phyloP scores from a whole-genome alignment of 2,888 invertebrate species.

The Cerastis leucographa region DNA sequence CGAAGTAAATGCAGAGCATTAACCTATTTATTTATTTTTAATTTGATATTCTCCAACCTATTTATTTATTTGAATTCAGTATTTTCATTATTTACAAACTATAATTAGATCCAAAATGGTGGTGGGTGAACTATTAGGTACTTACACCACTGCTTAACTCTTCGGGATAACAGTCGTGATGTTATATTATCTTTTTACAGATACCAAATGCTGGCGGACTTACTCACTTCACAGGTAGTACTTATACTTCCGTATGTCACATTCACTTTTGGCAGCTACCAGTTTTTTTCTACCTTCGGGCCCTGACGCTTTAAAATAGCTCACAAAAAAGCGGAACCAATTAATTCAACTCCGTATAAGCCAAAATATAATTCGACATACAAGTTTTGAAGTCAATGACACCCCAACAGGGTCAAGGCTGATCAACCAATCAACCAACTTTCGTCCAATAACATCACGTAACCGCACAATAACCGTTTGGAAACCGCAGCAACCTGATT shows the following conservation, averaged over 20 bases:
- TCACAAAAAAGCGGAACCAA: background rate
- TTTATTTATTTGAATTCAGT: too few relatives aligned
- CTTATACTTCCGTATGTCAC: background rate
- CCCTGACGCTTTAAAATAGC: background rate
- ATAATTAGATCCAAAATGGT: too few relatives aligned
- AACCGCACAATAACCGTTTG: constrained; percentile 52
- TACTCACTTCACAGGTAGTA: background rate
- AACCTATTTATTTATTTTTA: too few relatives aligned
- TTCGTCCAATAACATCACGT: constrained; percentile 64
- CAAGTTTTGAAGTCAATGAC: constrained; percentile 58
- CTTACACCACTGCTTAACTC: too few relatives aligned
- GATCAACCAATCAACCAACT: constrained; percentile 36
- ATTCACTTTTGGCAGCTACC: background rate
- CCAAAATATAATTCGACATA: constrained; percentile 10
- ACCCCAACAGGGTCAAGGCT: constrained; percentile 56
- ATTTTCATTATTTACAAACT: too few relatives aligned
- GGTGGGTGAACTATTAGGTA: too few relatives aligned
- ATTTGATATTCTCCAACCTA: too few relatives aligned
- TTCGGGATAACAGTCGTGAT: too few relatives aligned
- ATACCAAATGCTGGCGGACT: background rate
- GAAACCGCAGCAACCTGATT: constrained; percentile 45
- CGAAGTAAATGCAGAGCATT: background rate
- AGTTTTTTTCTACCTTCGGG: background rate
- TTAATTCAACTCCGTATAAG: background rate
- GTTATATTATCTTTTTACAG: too few relatives aligned